Conservation (phyloP, 2,888 invertebrate species). For the Lithophane ornitopus region DNA sequence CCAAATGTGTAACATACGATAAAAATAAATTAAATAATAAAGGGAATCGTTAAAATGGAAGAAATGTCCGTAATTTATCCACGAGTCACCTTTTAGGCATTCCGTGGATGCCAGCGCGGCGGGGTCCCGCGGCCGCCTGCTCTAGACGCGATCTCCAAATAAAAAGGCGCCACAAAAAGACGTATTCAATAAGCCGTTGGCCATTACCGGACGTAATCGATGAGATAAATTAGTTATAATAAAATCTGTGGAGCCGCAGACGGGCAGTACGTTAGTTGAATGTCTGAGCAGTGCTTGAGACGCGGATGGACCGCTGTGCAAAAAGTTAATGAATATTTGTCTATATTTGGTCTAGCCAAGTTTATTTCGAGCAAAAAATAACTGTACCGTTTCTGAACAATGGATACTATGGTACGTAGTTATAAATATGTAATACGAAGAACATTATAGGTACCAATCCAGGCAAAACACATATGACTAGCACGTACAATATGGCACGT, state of each 20-base stretch:
- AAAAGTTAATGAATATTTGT: constrained; percentile 44
- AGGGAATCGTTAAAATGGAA: constrained; percentile 90
- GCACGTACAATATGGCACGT: no score
- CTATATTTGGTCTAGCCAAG: constrained; percentile 45
- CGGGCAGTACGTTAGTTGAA: constrained; percentile 56
- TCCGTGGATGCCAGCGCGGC: constrained; percentile 89
- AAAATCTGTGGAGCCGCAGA: constrained; percentile 79
- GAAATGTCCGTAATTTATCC: constrained; percentile 90
- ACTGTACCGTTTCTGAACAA: constrained; percentile 20
- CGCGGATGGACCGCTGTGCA: constrained; percentile 32
- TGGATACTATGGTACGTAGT: not conserved
- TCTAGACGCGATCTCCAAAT: constrained; percentile 88
- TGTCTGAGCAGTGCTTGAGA: constrained; percentile 66
- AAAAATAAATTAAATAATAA: constrained; percentile 91
- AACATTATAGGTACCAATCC: not conserved
- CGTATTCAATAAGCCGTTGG: constrained; percentile 89
- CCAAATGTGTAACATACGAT: constrained; percentile 90
- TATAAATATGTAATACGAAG: not conserved
- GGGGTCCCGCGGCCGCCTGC: constrained; percentile 86
- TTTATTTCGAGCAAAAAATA: constrained; percentile 14
- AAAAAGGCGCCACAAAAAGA: constrained; percentile 91
- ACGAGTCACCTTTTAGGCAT: constrained; percentile 90
- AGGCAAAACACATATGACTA: not conserved
- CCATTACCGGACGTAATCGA: constrained; percentile 89
- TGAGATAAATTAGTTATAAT: constrained; percentile 90